These are phyloP conservation scores for Chinchilla lanigera DNA, from an alignment of 2,113 vertebrate genomes.

Conservation along the genomic window DNA sequence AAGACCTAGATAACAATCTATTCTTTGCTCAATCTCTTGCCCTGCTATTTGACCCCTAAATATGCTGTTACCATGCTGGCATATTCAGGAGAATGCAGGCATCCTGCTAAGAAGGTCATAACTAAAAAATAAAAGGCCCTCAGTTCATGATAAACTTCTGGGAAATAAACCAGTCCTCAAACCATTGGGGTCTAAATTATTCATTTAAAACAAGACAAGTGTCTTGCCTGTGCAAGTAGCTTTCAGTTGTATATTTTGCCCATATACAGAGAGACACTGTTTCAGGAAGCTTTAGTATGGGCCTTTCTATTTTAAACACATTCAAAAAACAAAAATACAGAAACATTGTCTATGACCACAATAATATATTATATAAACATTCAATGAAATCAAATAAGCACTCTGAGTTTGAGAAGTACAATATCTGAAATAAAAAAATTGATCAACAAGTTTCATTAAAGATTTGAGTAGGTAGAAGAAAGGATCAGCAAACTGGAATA, in stretches of 20 bases:
- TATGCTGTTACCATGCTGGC: not conserved
- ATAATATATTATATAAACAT: not conserved
- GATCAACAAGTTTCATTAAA: not conserved
- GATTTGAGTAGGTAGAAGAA: not conserved
- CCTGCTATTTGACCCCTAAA: rapidly evolving
- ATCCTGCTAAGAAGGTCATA: not conserved
- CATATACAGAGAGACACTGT: no score
- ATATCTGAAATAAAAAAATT: not conserved
- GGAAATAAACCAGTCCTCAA: not conserved
- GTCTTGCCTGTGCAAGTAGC: not conserved
- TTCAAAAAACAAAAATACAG: not conserved
- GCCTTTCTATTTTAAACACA: not conserved
- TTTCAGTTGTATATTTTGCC: not conserved
- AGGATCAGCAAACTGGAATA: not conserved
- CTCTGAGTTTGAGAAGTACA: not conserved
- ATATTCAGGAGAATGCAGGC: not conserved
- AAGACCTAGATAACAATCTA: not conserved
- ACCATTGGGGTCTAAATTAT: not conserved
- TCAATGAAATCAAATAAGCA: not conserved
- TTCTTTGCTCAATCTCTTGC: not conserved
- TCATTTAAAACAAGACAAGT: not conserved
- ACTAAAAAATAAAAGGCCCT: not conserved
- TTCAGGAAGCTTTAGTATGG: not conserved
- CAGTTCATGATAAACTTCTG: not conserved
- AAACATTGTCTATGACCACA: not conserved